Percentiles rank a stretch among this genome's conserved stretches.
Conservation (phyloP, 2,113 vertebrate species). For the Carettochelys insculpta region DNA sequence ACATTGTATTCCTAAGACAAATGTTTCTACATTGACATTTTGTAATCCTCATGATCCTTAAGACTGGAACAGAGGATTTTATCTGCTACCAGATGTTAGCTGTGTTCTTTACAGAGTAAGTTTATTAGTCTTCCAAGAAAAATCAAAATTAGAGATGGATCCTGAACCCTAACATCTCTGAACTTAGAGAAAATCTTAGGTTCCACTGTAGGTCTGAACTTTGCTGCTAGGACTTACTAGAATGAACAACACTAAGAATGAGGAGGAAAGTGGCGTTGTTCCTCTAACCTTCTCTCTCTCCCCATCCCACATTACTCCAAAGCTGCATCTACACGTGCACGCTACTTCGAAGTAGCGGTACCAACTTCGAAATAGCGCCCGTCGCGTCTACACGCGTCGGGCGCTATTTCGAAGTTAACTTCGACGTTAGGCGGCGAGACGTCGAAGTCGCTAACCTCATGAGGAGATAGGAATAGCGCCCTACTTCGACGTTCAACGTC, state of each 20-base stretch:
- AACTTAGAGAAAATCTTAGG: not conserved
- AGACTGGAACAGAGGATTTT: slow-evolving; percentile 50
- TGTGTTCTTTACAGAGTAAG: slow-evolving; percentile 43
- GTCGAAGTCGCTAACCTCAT: no score
- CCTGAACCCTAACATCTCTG: not conserved
- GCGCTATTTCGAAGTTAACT: no score
- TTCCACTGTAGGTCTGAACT: not conserved
- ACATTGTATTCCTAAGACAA: slow-evolving; percentile 48
- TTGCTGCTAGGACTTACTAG: not conserved
- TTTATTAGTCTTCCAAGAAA: slow-evolving; percentile 29
- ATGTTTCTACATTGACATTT: slow-evolving; percentile 47
- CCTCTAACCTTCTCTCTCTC: not conserved
- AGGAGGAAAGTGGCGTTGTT: not conserved
- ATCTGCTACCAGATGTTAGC: slow-evolving; percentile 65
- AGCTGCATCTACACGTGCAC: no score
- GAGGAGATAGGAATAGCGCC: no score
- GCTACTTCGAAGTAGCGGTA: no score
- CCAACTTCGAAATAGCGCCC: no score
- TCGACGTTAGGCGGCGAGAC: no score
- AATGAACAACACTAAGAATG: not conserved
- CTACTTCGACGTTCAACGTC: no score
- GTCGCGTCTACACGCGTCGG: no score
- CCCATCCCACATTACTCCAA: not conserved
- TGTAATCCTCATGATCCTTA: slow-evolving; percentile 47
- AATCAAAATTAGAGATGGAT: not conserved